These are phyloP conservation scores for Rhinella marina DNA, from an alignment of 2,797 vertebrate species.

Conservation along the genomic window DNA sequence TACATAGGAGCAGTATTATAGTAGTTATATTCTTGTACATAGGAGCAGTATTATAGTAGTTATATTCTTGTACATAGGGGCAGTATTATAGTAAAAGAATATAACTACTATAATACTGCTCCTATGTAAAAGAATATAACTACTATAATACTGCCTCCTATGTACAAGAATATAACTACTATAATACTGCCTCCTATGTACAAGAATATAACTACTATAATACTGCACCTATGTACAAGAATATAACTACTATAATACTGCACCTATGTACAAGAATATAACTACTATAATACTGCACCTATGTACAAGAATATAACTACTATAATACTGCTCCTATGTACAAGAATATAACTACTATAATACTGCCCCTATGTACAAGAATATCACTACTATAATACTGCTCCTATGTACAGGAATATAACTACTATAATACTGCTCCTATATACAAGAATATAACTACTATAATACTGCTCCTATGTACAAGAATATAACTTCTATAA, in stretches of 20 bases:
- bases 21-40: no score
- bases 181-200: neutral
- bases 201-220: neutral
- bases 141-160: neutral
- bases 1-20: no score
- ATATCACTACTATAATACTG: slow-evolving; percentile 11
- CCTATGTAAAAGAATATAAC: neutral
- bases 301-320: slow-evolving; percentile 6
- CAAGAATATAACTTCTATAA: slow-evolving; percentile 6
- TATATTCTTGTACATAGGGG: neutral
- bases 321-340: neutral
- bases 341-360: slow-evolving; percentile 4
- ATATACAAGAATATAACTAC: slow-evolving; percentile 2
- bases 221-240: neutral
- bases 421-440: slow-evolving; percentile 2
- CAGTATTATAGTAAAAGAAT: neutral
- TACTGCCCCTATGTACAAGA: neutral
- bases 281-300: neutral
- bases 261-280: neutral
- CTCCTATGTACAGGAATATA: slow-evolving; percentile 1
- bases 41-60: no score
- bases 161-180: slow-evolving; percentile 2
- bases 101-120: neutral
- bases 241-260: slow-evolving; percentile 11
- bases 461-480: neutral